Conservation (phyloP, 2,888 invertebrate genomes). For the Hedychridium roseum region DNA sequence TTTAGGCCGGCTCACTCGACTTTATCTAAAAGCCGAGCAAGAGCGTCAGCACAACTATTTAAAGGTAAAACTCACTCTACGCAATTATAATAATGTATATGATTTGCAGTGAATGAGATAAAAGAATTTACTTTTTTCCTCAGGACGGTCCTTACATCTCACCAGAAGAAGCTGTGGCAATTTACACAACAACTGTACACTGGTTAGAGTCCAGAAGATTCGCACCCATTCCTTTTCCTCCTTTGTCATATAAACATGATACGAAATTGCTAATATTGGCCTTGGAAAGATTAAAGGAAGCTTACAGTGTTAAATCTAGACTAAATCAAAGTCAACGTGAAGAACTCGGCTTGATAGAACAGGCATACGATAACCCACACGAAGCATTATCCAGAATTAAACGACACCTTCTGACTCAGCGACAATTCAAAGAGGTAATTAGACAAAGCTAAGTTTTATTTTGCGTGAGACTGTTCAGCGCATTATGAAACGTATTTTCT, state of each 20-base stretch:
- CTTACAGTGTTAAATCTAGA: slow-evolving; percentile 96
- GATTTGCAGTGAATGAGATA: no score
- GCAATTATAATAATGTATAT: no score
- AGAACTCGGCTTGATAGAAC: slow-evolving; percentile 97
- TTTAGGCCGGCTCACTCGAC: slow-evolving; percentile 93
- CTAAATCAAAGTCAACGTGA: slow-evolving; percentile 99
- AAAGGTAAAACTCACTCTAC: no score
- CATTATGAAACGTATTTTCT: no score
- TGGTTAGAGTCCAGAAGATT: slow-evolving; percentile 99
- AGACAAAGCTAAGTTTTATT: neutral
- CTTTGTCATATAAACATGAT: slow-evolving; percentile 99
- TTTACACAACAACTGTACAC: slow-evolving; percentile 99
- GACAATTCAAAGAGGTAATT: slow-evolving; percentile 94
- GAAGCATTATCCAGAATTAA: slow-evolving; percentile 99
- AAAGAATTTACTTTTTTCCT: no score
- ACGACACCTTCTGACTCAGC: slow-evolving; percentile 96
- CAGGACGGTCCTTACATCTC: slow-evolving; percentile 98
- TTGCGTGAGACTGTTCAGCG: no score
- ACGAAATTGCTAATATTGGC: slow-evolving; percentile 97
- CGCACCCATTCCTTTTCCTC: slow-evolving; percentile 99
- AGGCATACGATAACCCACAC: slow-evolving; percentile 99
- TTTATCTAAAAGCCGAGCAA: slow-evolving; percentile 98
- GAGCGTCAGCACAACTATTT: slow-evolving; percentile 99
- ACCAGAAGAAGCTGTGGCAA: slow-evolving; percentile 99
- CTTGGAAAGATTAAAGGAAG: slow-evolving; percentile 94